Conservation (phyloP, 2,888 invertebrate species). For the Malachius bipustulatus region DNA sequence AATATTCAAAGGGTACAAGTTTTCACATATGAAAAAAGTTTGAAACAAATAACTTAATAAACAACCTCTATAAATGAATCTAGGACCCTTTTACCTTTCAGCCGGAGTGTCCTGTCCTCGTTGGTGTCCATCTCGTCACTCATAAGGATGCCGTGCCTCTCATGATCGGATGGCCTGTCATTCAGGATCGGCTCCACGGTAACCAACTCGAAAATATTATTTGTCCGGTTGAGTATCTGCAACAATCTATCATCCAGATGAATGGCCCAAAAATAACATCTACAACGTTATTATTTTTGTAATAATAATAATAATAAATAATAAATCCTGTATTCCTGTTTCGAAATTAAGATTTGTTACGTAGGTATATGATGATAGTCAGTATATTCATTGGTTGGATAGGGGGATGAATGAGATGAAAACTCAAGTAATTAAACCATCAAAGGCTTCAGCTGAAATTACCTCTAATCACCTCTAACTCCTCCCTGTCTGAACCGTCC, state of each 20-base stretch:
- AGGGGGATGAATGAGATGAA: too few species aligned
- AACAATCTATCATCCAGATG: conserved; percentile 18
- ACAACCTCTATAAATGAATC: too few species aligned
- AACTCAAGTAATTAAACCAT: too few species aligned
- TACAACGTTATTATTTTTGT: neutral
- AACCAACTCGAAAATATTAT: conserved; percentile 92
- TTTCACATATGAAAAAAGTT: too few species aligned
- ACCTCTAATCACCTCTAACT: too few species aligned
- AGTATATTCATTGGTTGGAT: too few species aligned
- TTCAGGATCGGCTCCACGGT: conserved; percentile 80
- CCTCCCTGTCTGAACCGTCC: too few species aligned
- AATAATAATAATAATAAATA: neutral
- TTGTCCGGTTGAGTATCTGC: conserved; percentile 86
- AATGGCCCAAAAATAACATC: conserved; percentile 4
- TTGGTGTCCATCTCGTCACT: conserved; percentile 54
- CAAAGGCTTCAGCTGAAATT: too few species aligned
- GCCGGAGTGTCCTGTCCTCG: conserved; percentile 62
- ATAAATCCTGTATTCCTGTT: too few species aligned
- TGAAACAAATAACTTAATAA: too few species aligned
- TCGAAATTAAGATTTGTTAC: too few species aligned
- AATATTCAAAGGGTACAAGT: neutral
- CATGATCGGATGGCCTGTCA: conserved; percentile 43
- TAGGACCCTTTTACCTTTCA: conserved; percentile 55
- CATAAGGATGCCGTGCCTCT: conserved; percentile 42
- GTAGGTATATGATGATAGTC: too few species aligned